Evolutionary conservation across 2,888 invertebrate species (phyloP), one percentile per base, ranked within the genome.

Genomic region (Cetonia aurata): DNA sequence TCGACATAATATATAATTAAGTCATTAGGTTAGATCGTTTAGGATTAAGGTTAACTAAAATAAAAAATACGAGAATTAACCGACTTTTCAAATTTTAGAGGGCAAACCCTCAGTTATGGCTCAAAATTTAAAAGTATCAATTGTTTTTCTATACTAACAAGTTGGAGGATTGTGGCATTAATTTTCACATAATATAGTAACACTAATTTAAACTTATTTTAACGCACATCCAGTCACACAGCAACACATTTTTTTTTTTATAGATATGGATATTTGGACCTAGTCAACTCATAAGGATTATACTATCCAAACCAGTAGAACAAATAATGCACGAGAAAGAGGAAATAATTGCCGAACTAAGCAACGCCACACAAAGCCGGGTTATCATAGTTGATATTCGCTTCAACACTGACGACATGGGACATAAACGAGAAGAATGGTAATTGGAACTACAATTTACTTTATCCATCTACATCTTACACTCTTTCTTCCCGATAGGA

Each of bases 211-310:
- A 4, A 25, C 25, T 25, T 25, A 25, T 4, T 25, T 25, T 37
- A 37, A 37, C 37, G 1, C 2, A 48, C 13, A 10, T 48, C 13
- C 44, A n/a, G 3, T 4, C 48, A 17, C 1, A 48, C 17, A 6
- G 3, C 6, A 48, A 52, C 17, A 46, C 8, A 6, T 25, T 25
- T 67, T 37, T 33, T 53, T 41, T 55, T 56, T 78, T 81, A 10
- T 79, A 96, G 95, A 88, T 96, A 10, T 97, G 96, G 96, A 91
- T 97, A 52, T 96, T 95, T 76, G 94, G 95, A 80, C 91, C 93
- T 0, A 91, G 92, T 0, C 92, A 96, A 74, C 86, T 96, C 60
- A 93, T 96, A 71, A 89, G 94, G 71, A 91, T 97, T 72, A 95
- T 96, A 73, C 86, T 96, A 15, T 95, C 95, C 0, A 89, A 94